These are phyloP conservation scores for Amyelois transitella DNA, from an alignment of 1,140 invertebrate genomes.

Conservation along the genomic window DNA sequence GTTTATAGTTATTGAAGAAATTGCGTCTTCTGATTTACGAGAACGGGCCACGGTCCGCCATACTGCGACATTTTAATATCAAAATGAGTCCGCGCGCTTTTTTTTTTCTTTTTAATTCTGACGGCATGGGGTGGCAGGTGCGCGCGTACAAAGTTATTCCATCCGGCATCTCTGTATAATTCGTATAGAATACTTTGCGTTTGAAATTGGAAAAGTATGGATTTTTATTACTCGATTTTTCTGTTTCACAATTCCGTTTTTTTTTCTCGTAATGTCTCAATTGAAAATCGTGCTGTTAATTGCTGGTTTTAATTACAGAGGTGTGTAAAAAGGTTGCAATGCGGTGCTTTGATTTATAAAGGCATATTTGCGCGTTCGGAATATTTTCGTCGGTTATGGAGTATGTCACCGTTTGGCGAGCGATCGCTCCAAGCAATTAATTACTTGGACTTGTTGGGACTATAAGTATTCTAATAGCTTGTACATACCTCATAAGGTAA, in stretches of 20 bases:
- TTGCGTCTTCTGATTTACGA: conserved; percentile 63
- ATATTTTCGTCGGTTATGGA: not conserved
- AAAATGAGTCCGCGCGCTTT: conserved; percentile 47
- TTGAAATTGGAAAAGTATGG: conserved; percentile 34
- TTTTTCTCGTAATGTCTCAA: not conserved
- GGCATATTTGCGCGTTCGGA: not conserved
- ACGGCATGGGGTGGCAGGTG: conserved; percentile 53
- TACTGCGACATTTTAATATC: conserved; percentile 63
- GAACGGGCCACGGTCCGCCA: conserved; percentile 30
- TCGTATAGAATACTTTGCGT: conserved; percentile 42
- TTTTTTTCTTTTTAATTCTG: conserved; percentile 51
- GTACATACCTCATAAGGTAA: not conserved
- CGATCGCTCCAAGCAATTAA: not conserved
- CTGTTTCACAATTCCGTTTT: not conserved
- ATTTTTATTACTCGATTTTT: conserved; percentile 28
- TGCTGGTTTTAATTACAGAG: not conserved
- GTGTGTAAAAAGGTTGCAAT: not conserved
- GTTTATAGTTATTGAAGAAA: conserved; percentile 70
- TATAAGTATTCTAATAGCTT: not conserved
- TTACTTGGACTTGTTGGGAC: not conserved
- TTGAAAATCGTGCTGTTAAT: not conserved
- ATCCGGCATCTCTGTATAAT: conserved; percentile 43
- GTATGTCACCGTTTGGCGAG: not conserved
- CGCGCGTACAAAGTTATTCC: conserved; percentile 50
- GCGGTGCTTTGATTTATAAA: not conserved